These are phyloP conservation scores for Ambastaia sidthimunki DNA, from an alignment of 2,797 vertebrate genomes.

Conservation along the genomic window DNA sequence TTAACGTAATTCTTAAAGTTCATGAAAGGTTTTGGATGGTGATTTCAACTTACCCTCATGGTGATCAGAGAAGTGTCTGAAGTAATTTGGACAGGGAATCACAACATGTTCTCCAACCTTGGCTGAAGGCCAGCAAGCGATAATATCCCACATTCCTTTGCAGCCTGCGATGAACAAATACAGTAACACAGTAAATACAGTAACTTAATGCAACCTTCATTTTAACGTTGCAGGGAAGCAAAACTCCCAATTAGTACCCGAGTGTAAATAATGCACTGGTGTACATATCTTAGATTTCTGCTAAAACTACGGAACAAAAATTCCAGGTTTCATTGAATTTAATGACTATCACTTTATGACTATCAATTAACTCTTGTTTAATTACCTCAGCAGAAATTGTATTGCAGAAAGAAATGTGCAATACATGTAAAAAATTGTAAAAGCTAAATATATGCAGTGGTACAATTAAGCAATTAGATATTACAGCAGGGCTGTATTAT, in stretches of 20 bases:
- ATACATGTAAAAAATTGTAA: too few relatives aligned
- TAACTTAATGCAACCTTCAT: not conserved
- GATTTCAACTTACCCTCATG: conserved; percentile 71
- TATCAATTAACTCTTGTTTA: too few relatives aligned
- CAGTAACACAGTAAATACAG: conserved; percentile 2
- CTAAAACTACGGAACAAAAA: too few relatives aligned
- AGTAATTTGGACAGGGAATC: conserved; percentile 84
- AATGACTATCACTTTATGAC: too few relatives aligned
- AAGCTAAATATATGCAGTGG: too few relatives aligned
- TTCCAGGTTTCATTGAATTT: too few relatives aligned
- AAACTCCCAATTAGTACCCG: not conserved
- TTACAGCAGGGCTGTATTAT: too few relatives aligned
- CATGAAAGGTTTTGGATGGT: not conserved
- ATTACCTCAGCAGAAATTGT: too few relatives aligned
- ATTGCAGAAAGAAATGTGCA: too few relatives aligned
- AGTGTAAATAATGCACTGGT: not conserved
- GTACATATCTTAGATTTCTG: too few relatives aligned
- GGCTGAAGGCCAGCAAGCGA: conserved; percentile 92
- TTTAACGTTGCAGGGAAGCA: not conserved
- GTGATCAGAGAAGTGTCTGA: conserved; percentile 83
- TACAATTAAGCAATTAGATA: too few relatives aligned
- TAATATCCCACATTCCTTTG: conserved; percentile 88
- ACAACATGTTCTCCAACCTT: conserved; percentile 84
- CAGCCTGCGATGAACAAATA: conserved; percentile 78
- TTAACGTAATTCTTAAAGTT: not conserved